Evolutionary conservation across 2,797 vertebrate species (phyloP).

Genomic region (Tauraco hartlaubi): DNA sequence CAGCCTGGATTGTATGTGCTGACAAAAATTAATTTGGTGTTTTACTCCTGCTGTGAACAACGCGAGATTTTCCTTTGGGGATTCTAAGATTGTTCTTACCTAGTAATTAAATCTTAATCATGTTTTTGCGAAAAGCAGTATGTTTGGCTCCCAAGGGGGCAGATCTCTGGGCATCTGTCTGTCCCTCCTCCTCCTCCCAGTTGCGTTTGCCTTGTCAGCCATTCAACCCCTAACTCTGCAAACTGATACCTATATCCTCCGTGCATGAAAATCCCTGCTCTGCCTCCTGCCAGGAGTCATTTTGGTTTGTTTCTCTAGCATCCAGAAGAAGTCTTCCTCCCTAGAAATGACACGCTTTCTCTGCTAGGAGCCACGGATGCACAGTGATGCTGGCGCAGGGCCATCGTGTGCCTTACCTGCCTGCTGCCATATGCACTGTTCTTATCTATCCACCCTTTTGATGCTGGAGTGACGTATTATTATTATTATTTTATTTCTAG

Average conservation of each 20-base stretch:
- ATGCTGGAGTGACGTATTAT: neutral
- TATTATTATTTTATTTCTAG: neutral
- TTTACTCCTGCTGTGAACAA: neutral
- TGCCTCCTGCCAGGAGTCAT: neutral
- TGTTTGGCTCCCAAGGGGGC: neutral
- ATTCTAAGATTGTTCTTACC: neutral
- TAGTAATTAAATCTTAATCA: neutral
- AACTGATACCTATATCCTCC: accelerated
- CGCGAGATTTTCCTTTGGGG: neutral
- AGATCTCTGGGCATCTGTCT: neutral
- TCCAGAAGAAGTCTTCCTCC: neutral
- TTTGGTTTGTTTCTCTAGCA: neutral
- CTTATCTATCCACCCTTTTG: neutral
- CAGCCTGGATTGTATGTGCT: neutral
- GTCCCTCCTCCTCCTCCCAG: neutral
- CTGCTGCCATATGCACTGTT: neutral
- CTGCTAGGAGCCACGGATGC: neutral
- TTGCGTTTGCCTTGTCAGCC: neutral
- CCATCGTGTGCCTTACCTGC: neutral
- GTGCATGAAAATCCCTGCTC: neutral
- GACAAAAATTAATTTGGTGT: slow-evolving; percentile 14
- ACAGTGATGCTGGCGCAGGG: neutral
- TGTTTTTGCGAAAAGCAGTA: neutral
- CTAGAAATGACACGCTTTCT: neutral
- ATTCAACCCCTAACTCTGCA: neutral